Base-by-base conservation (phyloP, 2,888 invertebrate species). In the Drosophila neotestacea region DNA sequence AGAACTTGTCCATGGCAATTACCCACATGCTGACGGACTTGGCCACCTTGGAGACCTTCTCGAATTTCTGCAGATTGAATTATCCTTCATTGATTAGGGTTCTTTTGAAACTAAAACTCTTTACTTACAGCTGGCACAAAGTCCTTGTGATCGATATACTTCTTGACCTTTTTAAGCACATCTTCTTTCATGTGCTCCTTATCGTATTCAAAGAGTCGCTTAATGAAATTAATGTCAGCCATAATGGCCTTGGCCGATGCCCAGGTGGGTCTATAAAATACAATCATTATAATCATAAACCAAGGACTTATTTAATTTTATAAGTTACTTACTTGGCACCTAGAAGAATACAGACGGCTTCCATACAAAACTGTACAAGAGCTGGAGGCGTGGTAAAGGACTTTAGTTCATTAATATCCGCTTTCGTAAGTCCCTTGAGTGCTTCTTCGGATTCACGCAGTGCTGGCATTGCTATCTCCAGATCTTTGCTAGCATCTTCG, bases 11-110 rank as follows among this genome's bases (percentile, higher is more conserved):
- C 77, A 98, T 96, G 0, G 98, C 98, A 89, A 96, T 94, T 6
- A 98, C 98, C 98, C 98, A 98, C 91, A 98, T 94, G 81, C 98
- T 97, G 93, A 98, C 95, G 7, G 97, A 98, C 80, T 95, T 96
- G 89, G 98, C 97, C 0, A 97, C 98, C 94, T 96, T 95, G 4
- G 96, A 96, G 6, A 96, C 97, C 91, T 96, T 97, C 32, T 96
- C 96, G 1, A 98, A 96, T 78, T 94, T 94, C 79, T 94, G 30
- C 5, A 5, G 32, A 32, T 13, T 6, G 11, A 10, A 6, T 11
- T 7, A 4, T 4, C 13, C n/a, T 22, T 22, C 41, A 27, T 7
- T 27, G 1, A 10, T 1, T 34, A 41, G 5, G 4, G 6, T 16
- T 2, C 7, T 1, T 11, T 4, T 16, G 9, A 1, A 5, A 4